phyloP scores from a whole-genome alignment of 2,888 invertebrate species.

The Mantis religiosa region DNA sequence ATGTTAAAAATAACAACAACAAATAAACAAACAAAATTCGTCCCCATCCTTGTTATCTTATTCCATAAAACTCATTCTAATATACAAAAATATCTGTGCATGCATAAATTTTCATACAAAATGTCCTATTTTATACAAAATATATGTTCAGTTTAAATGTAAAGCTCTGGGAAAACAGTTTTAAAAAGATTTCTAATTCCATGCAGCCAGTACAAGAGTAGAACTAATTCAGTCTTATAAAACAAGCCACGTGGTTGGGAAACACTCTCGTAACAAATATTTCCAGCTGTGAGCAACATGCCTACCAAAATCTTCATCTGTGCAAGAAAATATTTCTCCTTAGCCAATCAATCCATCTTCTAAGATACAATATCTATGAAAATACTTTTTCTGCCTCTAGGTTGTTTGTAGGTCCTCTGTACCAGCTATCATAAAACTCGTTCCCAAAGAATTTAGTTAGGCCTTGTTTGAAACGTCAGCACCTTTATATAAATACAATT shows the following conservation, averaged over 20 bases:
- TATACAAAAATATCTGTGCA: conserved; percentile 3
- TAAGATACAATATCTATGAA: not conserved
- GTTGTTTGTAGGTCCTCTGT: not conserved
- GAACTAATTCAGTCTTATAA: conserved; percentile 18
- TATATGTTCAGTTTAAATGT: not conserved
- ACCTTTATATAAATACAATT: not conserved
- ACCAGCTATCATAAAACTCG: not conserved
- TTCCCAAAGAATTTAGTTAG: not conserved
- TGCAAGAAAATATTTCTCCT: not conserved
- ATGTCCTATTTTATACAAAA: conserved; percentile 8
- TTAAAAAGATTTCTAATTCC: not conserved
- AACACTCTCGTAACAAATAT: not conserved
- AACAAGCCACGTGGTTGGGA: conserved; percentile 7
- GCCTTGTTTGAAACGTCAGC: not conserved
- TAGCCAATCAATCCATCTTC: not conserved
- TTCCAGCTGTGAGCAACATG: not conserved
- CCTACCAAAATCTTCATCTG: too few species aligned
- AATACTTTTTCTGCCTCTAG: not conserved
- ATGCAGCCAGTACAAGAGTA: not conserved
- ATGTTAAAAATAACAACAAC: too few species aligned
- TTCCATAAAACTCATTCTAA: not conserved
- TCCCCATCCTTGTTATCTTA: too few species aligned
- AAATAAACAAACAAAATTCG: too few species aligned
- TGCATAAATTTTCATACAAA: conserved; percentile 12
- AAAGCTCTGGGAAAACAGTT: not conserved